Base-by-base conservation (phyloP, 2,888 invertebrate genomes). In the Trachelus iudaicus region DNA sequence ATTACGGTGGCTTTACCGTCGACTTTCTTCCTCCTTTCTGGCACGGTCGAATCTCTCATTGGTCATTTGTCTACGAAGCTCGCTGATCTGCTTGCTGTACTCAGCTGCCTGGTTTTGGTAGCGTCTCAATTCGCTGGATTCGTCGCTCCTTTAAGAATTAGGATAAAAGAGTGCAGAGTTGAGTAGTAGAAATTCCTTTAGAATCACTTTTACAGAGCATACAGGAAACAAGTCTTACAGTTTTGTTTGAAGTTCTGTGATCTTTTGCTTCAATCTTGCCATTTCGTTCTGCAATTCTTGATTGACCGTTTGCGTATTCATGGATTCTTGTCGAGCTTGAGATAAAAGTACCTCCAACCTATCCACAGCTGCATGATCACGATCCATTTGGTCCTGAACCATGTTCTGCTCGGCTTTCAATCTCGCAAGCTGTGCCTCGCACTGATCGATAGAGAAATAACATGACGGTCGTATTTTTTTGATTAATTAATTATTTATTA, bases 201-300 rank as follows among this genome's bases (percentile, higher is more conserved):
- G 56, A 6, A 9, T 31, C 13, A 9, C 71, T 11, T 71, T 71
- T 12, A 23, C 75, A 75, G 34, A 56, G 34, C 34, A 80, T 71
- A 34, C 15, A 15, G 9, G 71, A 71, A 30, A 75, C 56, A 78
- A 73, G 56, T 90, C 92, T 93, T 91, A 94, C 94, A 94, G 87
- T 90, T 92, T 92, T 33, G 87, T 88, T 81, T 93, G 92, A n/a
- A 94, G 88, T 40, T 93, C 93, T 15, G 89, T 86, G 15, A 94
- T 91, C 87, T 93, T 93, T 69, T 93, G 92, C 85, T 94, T 94
- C 80, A 95, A 89, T 75, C 92, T 92, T 80, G 92, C 91, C 34
- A 95, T 93, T 90, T 95, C 95, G 76, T 93, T 92, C 82, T 94
- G 94, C 40, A 95, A 92, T 91, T 95, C 95, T 86, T 95, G 94